phyloP scores from a whole-genome alignment of 2,113 vertebrate species.

The Raja brachyura region DNA sequence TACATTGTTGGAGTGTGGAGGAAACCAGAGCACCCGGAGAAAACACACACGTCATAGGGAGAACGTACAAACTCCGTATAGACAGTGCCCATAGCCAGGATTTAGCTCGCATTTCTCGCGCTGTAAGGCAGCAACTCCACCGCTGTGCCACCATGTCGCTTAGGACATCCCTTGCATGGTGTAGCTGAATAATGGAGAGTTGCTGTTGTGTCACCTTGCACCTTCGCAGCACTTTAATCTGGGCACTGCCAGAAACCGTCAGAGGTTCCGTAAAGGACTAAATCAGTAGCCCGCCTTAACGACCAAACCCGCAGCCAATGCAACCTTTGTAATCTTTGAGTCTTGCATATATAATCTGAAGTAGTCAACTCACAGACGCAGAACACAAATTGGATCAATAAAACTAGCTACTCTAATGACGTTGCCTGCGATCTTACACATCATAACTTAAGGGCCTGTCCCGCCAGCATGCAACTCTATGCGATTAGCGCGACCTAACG shows the following conservation, averaged over 20 bases:
- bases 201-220: not conserved
- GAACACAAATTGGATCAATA: not conserved
- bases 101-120: no score
- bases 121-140: no score
- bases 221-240: not conserved
- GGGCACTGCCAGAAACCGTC: not conserved
- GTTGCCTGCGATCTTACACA: not conserved
- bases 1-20: no score
- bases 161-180: not conserved
- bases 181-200: not conserved
- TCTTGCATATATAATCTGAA: not conserved
- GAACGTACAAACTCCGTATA: no score
- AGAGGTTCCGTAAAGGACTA: not conserved
- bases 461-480: no score
- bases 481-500: no score
- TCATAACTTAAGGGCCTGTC: no score
- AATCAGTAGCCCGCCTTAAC: not conserved
- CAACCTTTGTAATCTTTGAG: not conserved
- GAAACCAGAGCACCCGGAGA: no score
- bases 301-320: not conserved
- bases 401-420: not conserved
- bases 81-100: no score
- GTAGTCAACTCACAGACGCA: not conserved
- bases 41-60: no score
- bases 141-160: not conserved